Percentiles rank a stretch among this genome's conserved stretches.
phyloP scores from a whole-genome alignment of 2,113 vertebrate species.

The Diadophis punctatus region DNA sequence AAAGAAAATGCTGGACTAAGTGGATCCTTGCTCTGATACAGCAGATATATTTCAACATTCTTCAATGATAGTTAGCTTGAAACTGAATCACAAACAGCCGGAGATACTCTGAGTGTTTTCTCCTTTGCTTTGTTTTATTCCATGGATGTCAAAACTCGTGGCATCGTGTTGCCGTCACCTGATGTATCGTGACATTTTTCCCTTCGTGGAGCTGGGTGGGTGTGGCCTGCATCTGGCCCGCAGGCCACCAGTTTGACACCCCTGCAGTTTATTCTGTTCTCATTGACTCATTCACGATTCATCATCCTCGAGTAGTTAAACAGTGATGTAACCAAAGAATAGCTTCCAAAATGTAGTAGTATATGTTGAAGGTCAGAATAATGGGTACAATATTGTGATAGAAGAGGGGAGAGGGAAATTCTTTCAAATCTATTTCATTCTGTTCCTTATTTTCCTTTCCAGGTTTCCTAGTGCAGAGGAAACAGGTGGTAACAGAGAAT shows the following conservation, averaged over 20 bases:
- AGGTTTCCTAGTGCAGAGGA: not conserved
- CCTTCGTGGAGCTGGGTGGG: too few species aligned
- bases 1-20: not conserved
- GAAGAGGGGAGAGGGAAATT: not conserved
- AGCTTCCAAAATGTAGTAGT: not conserved
- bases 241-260: too few species aligned
- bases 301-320: not conserved
- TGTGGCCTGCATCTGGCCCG: too few species aligned
- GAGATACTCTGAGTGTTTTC: not conserved
- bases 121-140: not conserved
- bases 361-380: not conserved
- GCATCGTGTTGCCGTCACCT: too few species aligned
- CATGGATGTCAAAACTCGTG: too few species aligned
- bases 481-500: not conserved
- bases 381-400: not conserved
- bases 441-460: not conserved
- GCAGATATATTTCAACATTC: not conserved
- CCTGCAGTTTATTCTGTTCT: not conserved
- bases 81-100: not conserved
- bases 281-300: not conserved
- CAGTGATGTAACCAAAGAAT: not conserved
- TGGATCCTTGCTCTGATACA: not conserved
- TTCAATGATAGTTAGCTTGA: not conserved
- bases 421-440: not conserved
- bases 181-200: fast-evolving